phyloP scores from a whole-genome alignment of 23 tunicate species.

The Halocynthia aurantium region DNA sequence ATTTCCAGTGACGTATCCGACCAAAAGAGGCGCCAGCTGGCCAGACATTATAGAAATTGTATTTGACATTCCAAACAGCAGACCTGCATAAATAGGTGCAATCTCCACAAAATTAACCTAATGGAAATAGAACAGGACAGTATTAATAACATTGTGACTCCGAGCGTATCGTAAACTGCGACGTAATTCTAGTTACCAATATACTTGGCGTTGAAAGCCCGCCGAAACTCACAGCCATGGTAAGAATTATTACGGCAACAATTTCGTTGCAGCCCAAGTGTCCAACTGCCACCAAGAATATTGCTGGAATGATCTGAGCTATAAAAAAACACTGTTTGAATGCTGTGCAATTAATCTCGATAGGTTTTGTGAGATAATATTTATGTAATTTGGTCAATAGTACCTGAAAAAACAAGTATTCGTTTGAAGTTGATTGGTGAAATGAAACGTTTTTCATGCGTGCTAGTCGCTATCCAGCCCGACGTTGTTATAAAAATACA shows the following conservation, averaged over 20 bases:
- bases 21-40: slow-evolving; percentile 53
- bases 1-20: slow-evolving; percentile 46
- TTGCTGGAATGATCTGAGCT: slow-evolving; percentile 60
- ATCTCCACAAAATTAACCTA: slow-evolving; percentile 57
- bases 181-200: slow-evolving; percentile 16
- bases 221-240: slow-evolving; percentile 53
- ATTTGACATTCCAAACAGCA: slow-evolving; percentile 49
- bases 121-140: no score
- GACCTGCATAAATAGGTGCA: slow-evolving; percentile 57
- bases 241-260: slow-evolving; percentile 24
- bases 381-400: neutral
- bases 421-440: slow-evolving; percentile 32
- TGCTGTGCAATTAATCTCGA: neutral
- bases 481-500: slow-evolving; percentile 47
- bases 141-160: no score
- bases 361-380: neutral
- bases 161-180: neutral
- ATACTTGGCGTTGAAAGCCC: slow-evolving; percentile 58
- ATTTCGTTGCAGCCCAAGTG: slow-evolving; percentile 45
- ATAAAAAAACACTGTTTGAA: neutral
- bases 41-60: slow-evolving; percentile 52
- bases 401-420: slow-evolving; percentile 41
- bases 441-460: slow-evolving; percentile 17
- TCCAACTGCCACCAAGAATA: slow-evolving; percentile 43
- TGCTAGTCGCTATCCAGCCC: slow-evolving; percentile 19